Evolutionary conservation across 2,888 invertebrate genomes (phyloP), one percentile per base, ranked within the genome.

Genomic region (Coenonympha arcania): DNA sequence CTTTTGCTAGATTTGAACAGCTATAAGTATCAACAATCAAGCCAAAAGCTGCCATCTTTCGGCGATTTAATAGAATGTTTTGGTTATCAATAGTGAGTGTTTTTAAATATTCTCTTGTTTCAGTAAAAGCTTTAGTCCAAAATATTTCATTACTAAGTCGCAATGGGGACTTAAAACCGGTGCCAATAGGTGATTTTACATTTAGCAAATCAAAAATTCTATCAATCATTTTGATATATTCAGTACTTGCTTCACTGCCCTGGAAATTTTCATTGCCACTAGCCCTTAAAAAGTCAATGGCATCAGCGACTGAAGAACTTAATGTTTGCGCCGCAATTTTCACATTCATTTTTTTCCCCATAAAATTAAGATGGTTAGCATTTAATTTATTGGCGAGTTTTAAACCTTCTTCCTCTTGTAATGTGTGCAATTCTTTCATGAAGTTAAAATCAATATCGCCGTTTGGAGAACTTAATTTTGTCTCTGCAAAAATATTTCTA

Each of bases 91-190:
- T 18, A 18, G 36, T 37, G 16, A 36, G 16, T 15, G 26, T 26
- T 18, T 36, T 45, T 8, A 36, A 18, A 45, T 37, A 45, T n/a
- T 9, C 19, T 36, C 26, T 18, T 16, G 43, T 33, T 20, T 43
- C 33, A 28, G n/a, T 13, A 18, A 33, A 37, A 26, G 24, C 26
- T 36, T 36, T 36, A 26, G 9, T 16, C 45, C 45, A 45, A 26
- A 19, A 26, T 11, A 11, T 28, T 28, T 28, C 28, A n/a, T 28
- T 28, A 28, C 28, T 28, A 28, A 28, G 28, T 28, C 28, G 28
- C 28, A 28, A 28, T 28, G 28, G 28, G 28, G 28, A 28, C 28
- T 28, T 28, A 28, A n/a, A 11, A 28, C 28, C 28, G 3, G 28
- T 28, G 28, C 28, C 28, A 28, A 28, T 28, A 28, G n/a, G 28